Evolutionary conservation across 2,797 vertebrate genomes (phyloP), one percentile per base, ranked within the genome.

Genomic region (Protosalanx chinensis): DNA sequence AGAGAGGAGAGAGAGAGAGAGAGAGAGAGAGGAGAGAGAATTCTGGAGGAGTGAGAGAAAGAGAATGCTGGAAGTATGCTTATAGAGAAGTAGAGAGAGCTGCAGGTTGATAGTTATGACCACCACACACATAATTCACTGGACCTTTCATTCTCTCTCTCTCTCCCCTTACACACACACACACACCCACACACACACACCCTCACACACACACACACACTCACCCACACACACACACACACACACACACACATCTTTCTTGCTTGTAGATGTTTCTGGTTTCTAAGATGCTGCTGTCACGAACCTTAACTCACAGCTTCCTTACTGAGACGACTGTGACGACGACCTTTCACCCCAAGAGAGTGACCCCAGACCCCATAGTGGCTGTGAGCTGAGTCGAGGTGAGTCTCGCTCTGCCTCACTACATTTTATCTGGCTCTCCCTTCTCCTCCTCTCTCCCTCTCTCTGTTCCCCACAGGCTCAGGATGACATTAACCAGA

Each of bases 401-500:
- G 35, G 35, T 35, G 6, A 41, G 37, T 12, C 8, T 12, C 37
- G 8, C 2, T 41, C 37, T 41, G 37, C 8, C 33, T 63, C 61
- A 63, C 32, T 35, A 8, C 35, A 27, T 27, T 27, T 27, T 27
- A 27, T 27, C 23, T 1, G 23, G 23, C 23, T 8, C 8, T 29
- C 58, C 23, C 23, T 4, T 29, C 3, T 8, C 6, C 27, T 27
- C 62, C 62, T 7, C 33, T 12, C 8, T 63, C 33, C 27, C 60
- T 6, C 41, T 29, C 12, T 53, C 46, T 86, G 81, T 78, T 59
- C 20, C 49, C 12, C 33, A 82, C 64, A 73, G 81, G 70, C 77
- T 80, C 80, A 79, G 76, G 80, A 91, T 90, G 86, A 85, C 81
- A 90, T 92, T 89, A 56, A 83, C 84, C 81, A 53, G 15, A 53